phyloP scores from a whole-genome alignment of 2,113 vertebrate species.

The Eretmochelys imbricata region DNA sequence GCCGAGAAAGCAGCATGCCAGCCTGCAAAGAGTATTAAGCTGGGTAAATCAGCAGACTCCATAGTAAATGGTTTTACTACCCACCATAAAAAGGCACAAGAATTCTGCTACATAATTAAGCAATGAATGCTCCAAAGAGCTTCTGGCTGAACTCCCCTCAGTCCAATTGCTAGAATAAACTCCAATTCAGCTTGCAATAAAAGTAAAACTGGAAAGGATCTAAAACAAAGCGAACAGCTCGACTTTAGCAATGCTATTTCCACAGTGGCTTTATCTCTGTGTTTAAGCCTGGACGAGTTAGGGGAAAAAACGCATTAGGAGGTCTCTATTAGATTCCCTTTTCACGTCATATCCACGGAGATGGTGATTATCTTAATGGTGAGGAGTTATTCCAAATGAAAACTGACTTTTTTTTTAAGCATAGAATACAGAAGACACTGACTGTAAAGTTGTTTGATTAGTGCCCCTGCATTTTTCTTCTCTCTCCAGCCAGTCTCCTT shows the following conservation, averaged over 20 bases:
- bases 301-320: background rate
- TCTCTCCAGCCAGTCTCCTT: background rate
- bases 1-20: background rate
- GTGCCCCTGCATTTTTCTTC: background rate
- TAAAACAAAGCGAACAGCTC: background rate
- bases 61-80: background rate
- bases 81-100: background rate
- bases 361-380: background rate
- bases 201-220: background rate
- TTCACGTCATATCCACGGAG: background rate
- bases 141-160: background rate
- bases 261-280: background rate
- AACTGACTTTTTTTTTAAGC: background rate
- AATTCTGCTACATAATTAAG: background rate
- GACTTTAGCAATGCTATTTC: background rate
- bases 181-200: background rate
- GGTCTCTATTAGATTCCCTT: background rate
- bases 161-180: background rate
- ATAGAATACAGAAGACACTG: background rate
- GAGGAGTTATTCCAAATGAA: background rate
- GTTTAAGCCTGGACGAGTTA: background rate
- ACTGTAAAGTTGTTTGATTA: background rate
- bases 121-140: background rate
- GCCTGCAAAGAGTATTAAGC: background rate
- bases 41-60: background rate